A percentile compares a stretch with the other conserved stretches of the same genome.
phyloP scores from a whole-genome alignment of 2,797 vertebrate species.

The Rachycentron canadum region DNA sequence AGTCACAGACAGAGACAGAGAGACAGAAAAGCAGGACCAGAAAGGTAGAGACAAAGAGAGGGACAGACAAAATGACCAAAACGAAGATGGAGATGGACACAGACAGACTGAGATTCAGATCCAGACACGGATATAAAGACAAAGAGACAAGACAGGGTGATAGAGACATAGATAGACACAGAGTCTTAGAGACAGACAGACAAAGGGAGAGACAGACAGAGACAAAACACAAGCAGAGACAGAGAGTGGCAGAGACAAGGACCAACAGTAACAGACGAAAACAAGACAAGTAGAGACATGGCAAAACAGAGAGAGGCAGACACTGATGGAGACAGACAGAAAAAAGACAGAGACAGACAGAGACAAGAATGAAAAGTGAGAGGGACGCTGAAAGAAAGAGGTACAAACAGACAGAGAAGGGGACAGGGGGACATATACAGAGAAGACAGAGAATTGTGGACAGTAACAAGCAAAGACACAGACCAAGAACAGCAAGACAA shows the following conservation, averaged over 20 bases:
- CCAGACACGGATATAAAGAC: background rate
- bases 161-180: background rate
- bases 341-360: too few species aligned
- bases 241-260: background rate
- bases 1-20: background rate
- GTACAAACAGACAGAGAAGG: background rate
- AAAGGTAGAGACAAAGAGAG: background rate
- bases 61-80: background rate
- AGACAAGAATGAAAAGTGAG: too few species aligned
- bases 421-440: too few species aligned
- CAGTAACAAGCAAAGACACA: too few species aligned
- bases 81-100: background rate
- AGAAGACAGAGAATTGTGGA: too few species aligned
- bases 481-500: too few species aligned
- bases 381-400: background rate
- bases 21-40: too few species aligned
- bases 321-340: too few species aligned
- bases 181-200: background rate
- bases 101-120: too few species aligned
- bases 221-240: background rate
- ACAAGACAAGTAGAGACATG: background rate
- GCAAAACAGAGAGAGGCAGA: too few species aligned
- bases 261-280: background rate
- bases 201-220: background rate
- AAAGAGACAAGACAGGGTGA: background rate